Evolutionary conservation across 2,113 vertebrate genomes (phyloP).

Genomic region (Mastomys coucha): DNA sequence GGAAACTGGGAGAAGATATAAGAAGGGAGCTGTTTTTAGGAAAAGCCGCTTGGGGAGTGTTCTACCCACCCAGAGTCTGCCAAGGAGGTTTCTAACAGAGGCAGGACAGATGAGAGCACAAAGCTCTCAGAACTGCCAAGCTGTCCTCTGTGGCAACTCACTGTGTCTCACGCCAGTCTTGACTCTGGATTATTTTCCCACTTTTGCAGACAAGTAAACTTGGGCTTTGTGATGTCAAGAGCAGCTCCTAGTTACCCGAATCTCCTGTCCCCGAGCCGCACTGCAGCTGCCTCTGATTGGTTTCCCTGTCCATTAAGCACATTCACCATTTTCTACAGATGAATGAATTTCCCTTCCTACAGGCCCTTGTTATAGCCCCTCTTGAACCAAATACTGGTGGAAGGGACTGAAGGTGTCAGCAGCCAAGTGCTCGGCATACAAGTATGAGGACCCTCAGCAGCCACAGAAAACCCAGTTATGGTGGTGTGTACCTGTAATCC

Average conservation of each 20-base stretch:
- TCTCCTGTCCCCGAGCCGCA: not conserved
- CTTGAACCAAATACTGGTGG: not conserved
- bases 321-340: constrained; percentile 5
- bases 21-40: not conserved
- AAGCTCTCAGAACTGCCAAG: not conserved
- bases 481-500: not conserved
- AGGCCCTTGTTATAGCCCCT: too few relatives aligned
- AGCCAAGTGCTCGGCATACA: not conserved
- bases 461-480: not conserved
- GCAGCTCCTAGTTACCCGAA: not conserved
- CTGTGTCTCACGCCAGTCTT: not conserved
- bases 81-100: not conserved
- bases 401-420: not conserved
- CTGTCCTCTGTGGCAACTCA: not conserved
- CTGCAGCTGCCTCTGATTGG: not conserved
- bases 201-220: not conserved
- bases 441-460: not conserved
- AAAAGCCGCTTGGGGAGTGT: not conserved
- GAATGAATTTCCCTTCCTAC: not conserved
- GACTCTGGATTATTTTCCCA: not conserved
- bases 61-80: not conserved
- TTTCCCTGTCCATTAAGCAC: not conserved
- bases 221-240: not conserved
- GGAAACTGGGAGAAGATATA: not conserved
- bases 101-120: not conserved